Conservation (phyloP, 2,797 vertebrate species). For the Ctenopoma kingsleyae region DNA sequence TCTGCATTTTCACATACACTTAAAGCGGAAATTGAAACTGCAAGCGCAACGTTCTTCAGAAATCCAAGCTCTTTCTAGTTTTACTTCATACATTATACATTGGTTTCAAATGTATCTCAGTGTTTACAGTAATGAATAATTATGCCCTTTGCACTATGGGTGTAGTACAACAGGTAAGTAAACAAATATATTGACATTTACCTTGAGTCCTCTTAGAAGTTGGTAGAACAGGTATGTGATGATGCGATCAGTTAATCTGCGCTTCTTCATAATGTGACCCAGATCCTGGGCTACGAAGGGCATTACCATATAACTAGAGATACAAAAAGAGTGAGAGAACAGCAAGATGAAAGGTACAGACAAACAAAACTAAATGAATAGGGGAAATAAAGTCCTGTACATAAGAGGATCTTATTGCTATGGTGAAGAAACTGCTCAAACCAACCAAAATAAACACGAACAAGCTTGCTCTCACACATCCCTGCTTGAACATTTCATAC, state of each 20-base stretch:
- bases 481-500: slow-evolving; percentile 11
- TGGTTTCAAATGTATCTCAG: neutral
- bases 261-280: slow-evolving; percentile 86
- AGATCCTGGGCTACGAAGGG: slow-evolving; percentile 87
- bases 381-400: no score
- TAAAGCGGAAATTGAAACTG: no score
- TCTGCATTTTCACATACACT: neutral
- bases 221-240: slow-evolving; percentile 87
- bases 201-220: slow-evolving; percentile 87
- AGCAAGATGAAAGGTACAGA: neutral
- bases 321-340: slow-evolving; percentile 2
- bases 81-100: neutral
- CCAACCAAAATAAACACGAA: slow-evolving; percentile 40
- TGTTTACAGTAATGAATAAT: neutral
- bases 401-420: neutral
- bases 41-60: neutral
- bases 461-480: slow-evolving; percentile 24
- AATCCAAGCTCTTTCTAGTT: neutral
- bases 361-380: neutral
- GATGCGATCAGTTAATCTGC: slow-evolving; percentile 78
- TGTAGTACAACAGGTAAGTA: neutral
- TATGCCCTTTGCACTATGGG: neutral
- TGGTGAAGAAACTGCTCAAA: slow-evolving; percentile 14
- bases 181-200: slow-evolving; percentile 28
- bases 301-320: slow-evolving; percentile 88